Conservation (phyloP, 2,113 vertebrate genomes). For the Dromiciops gliroides region DNA sequence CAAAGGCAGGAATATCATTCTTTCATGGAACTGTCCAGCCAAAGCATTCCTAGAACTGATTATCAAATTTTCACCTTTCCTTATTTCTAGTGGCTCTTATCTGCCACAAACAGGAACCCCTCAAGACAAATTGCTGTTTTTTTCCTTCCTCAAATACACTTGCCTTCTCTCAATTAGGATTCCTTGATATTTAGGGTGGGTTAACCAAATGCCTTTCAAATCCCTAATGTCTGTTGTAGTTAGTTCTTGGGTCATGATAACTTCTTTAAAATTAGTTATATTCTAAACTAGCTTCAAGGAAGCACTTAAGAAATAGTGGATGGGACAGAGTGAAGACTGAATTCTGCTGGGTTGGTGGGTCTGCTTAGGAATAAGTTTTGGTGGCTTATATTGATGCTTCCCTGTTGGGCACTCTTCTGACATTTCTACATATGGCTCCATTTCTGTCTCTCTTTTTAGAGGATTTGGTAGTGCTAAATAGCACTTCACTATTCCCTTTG, state of each 20-base stretch:
- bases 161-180: neutral
- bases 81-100: neutral
- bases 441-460: neutral
- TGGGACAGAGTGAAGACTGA: neutral
- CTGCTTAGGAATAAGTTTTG: neutral
- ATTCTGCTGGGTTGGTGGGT: neutral
- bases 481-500: neutral
- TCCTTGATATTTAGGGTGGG: neutral
- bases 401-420: neutral
- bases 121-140: neutral
- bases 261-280: neutral
- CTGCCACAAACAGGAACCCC: neutral
- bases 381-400: neutral
- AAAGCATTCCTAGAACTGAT: neutral
- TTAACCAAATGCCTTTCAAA: neutral
- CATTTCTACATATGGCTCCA: neutral
- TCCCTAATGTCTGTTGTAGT: neutral
- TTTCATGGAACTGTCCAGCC: neutral
- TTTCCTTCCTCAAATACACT: neutral
- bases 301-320: neutral
- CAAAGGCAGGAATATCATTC: neutral
- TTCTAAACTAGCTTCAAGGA: neutral
- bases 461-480: neutral
- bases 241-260: neutral
- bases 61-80: neutral